Base-by-base conservation (phyloP, 2,888 invertebrate genomes). In the Bimastos eiseni region DNA sequence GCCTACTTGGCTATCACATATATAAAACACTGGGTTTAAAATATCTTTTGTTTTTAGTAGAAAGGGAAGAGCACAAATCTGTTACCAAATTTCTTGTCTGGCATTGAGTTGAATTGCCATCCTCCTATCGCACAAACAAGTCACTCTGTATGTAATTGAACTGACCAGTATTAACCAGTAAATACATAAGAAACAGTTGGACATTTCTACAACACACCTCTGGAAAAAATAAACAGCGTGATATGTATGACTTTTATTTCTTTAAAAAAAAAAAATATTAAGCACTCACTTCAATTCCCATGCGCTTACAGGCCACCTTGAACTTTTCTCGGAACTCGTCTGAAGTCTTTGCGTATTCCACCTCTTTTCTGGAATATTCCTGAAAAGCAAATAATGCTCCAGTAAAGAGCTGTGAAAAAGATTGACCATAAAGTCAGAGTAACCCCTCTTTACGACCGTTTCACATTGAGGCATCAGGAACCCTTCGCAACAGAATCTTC, bases 301-400 rank as follows among this genome's bases (percentile, higher is more conserved):
- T 96, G 94, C 98, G 97, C 93, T 97, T 97, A 94, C 98, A 98
- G 33, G 97, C 95, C 0, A 96, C 95, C 37, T 96, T 95, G 94
- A 98, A 98, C 94, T 98, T 98, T 24, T 96, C 96, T 92, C 96
- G 96, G 34, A 97, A 96, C 84, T 97, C 96, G 21, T 96, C 96
- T 93, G 98, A 97, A 92, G 97, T 97, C 95, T 97, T 98, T n/a
- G 96, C 95, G 93, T 97, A 97, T 91, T 98, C 98, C 88, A 96
- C 95, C 93, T 97, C 97, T 93, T 98, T 98, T 94, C 97, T 97
- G 91, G 97, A 96, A 94, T 96, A 96, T 93, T 98, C 98, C 97
- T 97, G 92, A 49, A 93, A 70, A 70, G n/a, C n/a, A n/a, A n/a
- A n/a, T n/a, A n/a, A 70, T 70, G n/a, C 5, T 17, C 0, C 2